Percentiles rank a stretch among this genome's conserved stretches.
These are phyloP conservation scores for Forbesichthys papilliferus DNA, from an alignment of 2,113 vertebrate species.

Conservation along the genomic window DNA sequence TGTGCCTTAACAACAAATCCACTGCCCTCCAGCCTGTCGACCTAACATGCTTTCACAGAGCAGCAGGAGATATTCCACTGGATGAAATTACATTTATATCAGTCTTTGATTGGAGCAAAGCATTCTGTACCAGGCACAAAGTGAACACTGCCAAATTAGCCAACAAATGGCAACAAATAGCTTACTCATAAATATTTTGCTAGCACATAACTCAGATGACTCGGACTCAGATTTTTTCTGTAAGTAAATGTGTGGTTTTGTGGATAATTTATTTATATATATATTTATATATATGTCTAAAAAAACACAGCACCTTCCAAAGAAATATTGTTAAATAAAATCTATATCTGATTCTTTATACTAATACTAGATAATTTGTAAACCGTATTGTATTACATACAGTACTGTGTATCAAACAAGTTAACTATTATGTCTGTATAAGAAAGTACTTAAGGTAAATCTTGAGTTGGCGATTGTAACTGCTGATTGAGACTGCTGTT, in stretches of 20 bases:
- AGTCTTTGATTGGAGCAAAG: constrained; percentile 12
- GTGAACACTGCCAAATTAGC: not conserved
- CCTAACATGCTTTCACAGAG: constrained; percentile 2
- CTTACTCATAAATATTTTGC: not conserved
- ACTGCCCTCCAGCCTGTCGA: constrained; percentile 10
- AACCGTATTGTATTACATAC: no score
- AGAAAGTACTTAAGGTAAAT: no score
- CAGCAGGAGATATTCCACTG: constrained; percentile 11
- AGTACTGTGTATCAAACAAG: no score
- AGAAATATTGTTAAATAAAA: no score
- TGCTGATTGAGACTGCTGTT: constrained; percentile 15
- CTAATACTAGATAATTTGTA: no score
- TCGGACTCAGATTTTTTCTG: not conserved
- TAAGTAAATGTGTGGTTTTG: no score
- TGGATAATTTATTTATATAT: no score
- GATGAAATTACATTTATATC: constrained; percentile 27
- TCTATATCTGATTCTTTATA: no score
- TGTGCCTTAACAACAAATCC: constrained; percentile 12
- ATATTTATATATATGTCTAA: no score
- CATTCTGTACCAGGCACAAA: constrained; percentile 1
- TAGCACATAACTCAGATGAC: not conserved
- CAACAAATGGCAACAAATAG: constrained; percentile 1
- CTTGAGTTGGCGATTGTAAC: no score
- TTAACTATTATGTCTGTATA: no score
- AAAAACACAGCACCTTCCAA: no score